Base-by-base conservation (phyloP, 1,140 invertebrate species). In the Forficula auricularia region DNA sequence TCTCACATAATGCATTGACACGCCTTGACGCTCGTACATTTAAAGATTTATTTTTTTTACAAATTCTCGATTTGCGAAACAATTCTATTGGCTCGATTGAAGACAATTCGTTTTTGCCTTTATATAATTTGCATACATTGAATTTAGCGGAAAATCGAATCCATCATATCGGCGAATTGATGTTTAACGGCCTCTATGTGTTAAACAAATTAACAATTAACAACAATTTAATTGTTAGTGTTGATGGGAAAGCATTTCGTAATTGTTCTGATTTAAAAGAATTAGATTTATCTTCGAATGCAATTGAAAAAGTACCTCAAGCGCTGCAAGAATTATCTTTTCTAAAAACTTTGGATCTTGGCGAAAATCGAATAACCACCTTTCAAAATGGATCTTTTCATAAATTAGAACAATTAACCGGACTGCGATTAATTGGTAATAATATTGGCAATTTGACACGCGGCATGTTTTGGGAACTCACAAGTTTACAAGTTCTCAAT, bases 221-320 rank as follows among this genome's bases (percentile, higher is more conserved):
- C 52, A 81, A 82, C 48, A 91, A 91, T 64, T 63, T 77, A 42
- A 73, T 92, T 12, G 72, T 75, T n/a, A 74, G 66, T 47, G 71
- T 91, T 44, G 81, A 88, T 57, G 64, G 71, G 9, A 74, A 81
- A 50, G 79, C 88, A n/a, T 91, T 91, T 54, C 77, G 75, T 60
- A 95, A 89, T 61, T 83, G 83, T 54, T 87, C 83, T 3, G 82
- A 82, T 50, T 63, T 92, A n/a, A 85, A 85, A 60, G 85, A 90
- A 52, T 63, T 96, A 2, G 84, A 89, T 64, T 64, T 94, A 16
- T 82, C 84, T 54, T 78, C 81, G 13, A 95, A 95, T 63, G 72
- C 78, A 48, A 60, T 94, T 38, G 66, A 72, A 38, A 66, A 75
- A 37, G 76, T 95, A 27, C 89, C 90, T 2, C 74, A 79, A 45